These are phyloP conservation scores for Poecilobothrus nobilitatus DNA, from an alignment of 2,888 invertebrate species.

Conservation along the genomic window DNA sequence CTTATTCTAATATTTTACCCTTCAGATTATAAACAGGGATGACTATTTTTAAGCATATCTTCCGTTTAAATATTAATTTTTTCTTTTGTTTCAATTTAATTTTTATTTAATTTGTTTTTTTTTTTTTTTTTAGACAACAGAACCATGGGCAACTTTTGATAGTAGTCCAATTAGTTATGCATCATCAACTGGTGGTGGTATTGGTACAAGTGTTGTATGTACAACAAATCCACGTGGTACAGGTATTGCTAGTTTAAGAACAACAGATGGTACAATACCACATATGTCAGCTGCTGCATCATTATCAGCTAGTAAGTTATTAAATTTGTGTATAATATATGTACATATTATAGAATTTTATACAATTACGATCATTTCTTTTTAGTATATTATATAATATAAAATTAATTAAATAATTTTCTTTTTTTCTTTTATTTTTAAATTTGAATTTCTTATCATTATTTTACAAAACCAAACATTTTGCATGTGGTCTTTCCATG, in stretches of 20 bases:
- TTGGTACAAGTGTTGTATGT: constrained; percentile 14
- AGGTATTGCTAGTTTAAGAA: constrained; percentile 35
- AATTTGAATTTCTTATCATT: too few relatives aligned
- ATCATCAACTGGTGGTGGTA: constrained; percentile 23
- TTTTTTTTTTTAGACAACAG: constrained; percentile 27
- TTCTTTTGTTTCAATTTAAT: too few relatives aligned
- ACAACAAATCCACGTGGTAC: constrained; percentile 26
- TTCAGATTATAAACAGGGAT: too few relatives aligned
- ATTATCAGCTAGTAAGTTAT: constrained; percentile 62
- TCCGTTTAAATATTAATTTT: too few relatives aligned
- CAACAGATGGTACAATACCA: constrained; percentile 37
- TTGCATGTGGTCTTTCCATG: constrained; percentile 17
- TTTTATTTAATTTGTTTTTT: neutral
- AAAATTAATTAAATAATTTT: neutral
- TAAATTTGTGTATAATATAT: constrained; percentile 21
- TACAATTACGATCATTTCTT: neutral
- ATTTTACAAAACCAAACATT: too few relatives aligned
- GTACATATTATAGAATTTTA: too few relatives aligned
- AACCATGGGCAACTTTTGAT: constrained; percentile 35
- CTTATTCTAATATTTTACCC: too few relatives aligned
- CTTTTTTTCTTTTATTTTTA: too few relatives aligned
- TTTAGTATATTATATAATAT: neutral
- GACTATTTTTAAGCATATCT: too few relatives aligned
- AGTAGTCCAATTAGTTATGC: constrained; percentile 34
- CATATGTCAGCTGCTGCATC: constrained; percentile 61